Conservation (phyloP, 2,888 invertebrate genomes). For the Cheilosia variabilis region DNA sequence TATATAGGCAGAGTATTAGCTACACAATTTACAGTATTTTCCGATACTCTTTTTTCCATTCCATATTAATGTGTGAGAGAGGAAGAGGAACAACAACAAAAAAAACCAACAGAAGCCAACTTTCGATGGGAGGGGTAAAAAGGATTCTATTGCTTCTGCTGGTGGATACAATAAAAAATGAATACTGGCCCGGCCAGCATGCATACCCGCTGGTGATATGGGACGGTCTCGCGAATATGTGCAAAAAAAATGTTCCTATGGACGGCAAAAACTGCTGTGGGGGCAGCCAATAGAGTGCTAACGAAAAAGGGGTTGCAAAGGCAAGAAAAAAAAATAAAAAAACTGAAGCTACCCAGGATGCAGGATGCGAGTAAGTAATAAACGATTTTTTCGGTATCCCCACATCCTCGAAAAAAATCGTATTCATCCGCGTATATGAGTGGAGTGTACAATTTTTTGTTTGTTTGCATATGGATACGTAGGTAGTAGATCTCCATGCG, state of each 20-base stretch:
- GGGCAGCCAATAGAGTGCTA: constrained; percentile 63
- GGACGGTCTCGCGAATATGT: constrained; percentile 43
- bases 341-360: constrained; percentile 62
- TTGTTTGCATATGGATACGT: neutral
- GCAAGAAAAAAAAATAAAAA: constrained; percentile 50
- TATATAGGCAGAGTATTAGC: constrained; percentile 32
- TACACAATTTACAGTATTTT: constrained; percentile 42
- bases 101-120: constrained; percentile 6
- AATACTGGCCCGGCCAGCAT: constrained; percentile 55
- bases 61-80: constrained; percentile 52
- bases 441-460: constrained; percentile 38
- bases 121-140: constrained; percentile 31
- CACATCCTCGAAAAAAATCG: constrained; percentile 19
- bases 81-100: constrained; percentile 19
- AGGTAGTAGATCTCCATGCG: constrained; percentile 1
- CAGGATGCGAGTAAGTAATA: constrained; percentile 74
- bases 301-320: constrained; percentile 51
- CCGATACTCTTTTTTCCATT: constrained; percentile 25
- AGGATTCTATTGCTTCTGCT: constrained; percentile 67
- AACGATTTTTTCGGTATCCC: constrained; percentile 58
- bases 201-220: constrained; percentile 70
- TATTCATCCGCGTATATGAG: constrained; percentile 15
- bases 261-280: constrained; percentile 37
- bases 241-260: constrained; percentile 41
- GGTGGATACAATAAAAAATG: constrained; percentile 55